phyloP scores from a whole-genome alignment of 2,797 vertebrate species.

The Scolopax bukidnonensis region DNA sequence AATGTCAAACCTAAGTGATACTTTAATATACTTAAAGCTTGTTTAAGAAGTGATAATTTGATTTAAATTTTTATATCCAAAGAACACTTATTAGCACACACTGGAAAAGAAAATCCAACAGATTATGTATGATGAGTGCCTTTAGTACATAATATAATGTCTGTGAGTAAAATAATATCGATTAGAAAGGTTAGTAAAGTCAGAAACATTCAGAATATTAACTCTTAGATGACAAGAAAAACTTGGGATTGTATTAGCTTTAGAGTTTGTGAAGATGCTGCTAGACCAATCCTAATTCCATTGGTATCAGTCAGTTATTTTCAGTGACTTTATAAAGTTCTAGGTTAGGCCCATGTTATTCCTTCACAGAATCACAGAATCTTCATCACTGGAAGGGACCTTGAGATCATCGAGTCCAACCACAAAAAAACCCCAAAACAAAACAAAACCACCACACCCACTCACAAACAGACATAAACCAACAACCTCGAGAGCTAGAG shows the following conservation, averaged over 20 bases:
- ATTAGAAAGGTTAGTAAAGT: neutral
- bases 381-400: no score
- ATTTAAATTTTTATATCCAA: neutral
- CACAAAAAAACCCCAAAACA: no score
- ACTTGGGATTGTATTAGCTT: neutral
- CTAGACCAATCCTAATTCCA: neutral
- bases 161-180: neutral
- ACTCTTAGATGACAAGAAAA: neutral
- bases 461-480: no score
- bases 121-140: neutral
- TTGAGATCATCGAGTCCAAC: no score
- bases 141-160: neutral
- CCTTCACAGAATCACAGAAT: no score
- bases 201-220: neutral
- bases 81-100: neutral
- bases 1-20: neutral
- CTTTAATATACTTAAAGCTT: neutral
- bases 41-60: slow-evolving; percentile 5
- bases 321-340: neutral
- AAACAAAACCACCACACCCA: no score
- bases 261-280: neutral
- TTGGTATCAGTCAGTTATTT: neutral
- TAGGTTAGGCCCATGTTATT: neutral
- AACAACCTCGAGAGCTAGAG: no score
- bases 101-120: neutral